These are phyloP conservation scores for Acanthosepion lycidas DNA, from an alignment of 2,888 invertebrate genomes.

Conservation along the genomic window DNA sequence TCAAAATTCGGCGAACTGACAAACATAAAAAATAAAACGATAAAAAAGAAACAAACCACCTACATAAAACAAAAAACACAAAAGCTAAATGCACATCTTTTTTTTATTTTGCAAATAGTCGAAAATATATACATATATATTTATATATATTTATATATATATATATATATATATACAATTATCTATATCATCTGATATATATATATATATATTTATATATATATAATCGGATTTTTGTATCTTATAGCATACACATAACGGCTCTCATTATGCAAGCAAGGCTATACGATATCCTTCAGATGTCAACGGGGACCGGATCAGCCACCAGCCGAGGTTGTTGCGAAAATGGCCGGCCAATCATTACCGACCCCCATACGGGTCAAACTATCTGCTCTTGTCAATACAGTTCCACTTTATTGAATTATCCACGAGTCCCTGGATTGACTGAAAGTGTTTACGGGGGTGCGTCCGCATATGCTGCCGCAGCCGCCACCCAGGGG, in stretches of 20 bases:
- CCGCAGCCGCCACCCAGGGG: constrained; percentile 69
- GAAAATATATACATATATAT: not conserved
- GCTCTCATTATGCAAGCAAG: constrained; percentile 23
- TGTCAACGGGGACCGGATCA: constrained; percentile 60
- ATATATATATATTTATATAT: constrained; percentile 35
- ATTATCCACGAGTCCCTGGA: constrained; percentile 80
- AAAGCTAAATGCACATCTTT: not conserved
- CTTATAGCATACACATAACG: not conserved
- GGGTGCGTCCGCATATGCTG: constrained; percentile 68
- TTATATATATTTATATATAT: not conserved
- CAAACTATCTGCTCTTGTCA: constrained; percentile 77
- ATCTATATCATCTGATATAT: not conserved
- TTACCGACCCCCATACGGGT: constrained; percentile 73
- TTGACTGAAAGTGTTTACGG: constrained; percentile 75
- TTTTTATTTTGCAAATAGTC: no score
- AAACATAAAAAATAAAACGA: not conserved
- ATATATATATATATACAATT: not conserved
- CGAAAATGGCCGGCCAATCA: constrained; percentile 85
- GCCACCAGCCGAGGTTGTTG: constrained; percentile 79
- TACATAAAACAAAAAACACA: not conserved
- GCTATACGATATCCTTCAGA: constrained; percentile 54
- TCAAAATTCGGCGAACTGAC: not conserved
- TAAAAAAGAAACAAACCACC: not conserved
- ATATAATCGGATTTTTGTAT: not conserved
- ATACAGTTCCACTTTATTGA: constrained; percentile 83